Evolutionary conservation across 2,888 invertebrate genomes (phyloP), one percentile per base, ranked within the genome.

Genomic region (Scaeva pyrastri): DNA sequence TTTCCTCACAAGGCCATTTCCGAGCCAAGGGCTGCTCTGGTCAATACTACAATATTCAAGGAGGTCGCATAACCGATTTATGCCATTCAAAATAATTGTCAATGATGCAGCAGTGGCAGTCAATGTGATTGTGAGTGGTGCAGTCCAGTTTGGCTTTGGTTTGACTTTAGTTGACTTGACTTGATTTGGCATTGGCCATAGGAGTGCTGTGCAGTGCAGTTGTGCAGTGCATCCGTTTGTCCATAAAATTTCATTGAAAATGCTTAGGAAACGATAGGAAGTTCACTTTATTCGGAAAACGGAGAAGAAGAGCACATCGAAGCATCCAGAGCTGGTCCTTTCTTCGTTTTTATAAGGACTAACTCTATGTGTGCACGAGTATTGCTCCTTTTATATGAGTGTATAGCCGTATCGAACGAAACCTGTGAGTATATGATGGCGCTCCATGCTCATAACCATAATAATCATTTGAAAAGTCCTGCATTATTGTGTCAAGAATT

Each of bases 71-170:
- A 86, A 86, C 56, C 77, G 82, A 77, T 86, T 86, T 82, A 86
- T 82, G 82, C 74, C 70, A 85, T 85, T 85, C 73, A 48, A 81
- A 85, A 82, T 86, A 86, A 86, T 82, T 78, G 86, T 86, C 82
- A 77, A 66, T 86, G 82, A 74, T 71, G 86, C 77, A 78, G 74
- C 70, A 74, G 14, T n/a, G n/a, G 55, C 55, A 64, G 60, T 80
- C 72, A 77, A 23, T 74, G 45, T 36, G 6, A 14, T 4, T 12
- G n/a, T 2, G 23, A 26, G 8, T 66, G 66, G 31, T 82, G 86
- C 86, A 78, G 86, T 86, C 71, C 66, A 19, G 71, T 71, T 55
- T 64, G 81, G 45, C 75, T 64, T 70, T 60, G 31, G 36, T 31
- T 48, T 48, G 45, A 66, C 64, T 66, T 48, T 56, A 74, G 74